Conservation (phyloP, 2,113 vertebrate genomes). For the Psettodes erumei region DNA sequence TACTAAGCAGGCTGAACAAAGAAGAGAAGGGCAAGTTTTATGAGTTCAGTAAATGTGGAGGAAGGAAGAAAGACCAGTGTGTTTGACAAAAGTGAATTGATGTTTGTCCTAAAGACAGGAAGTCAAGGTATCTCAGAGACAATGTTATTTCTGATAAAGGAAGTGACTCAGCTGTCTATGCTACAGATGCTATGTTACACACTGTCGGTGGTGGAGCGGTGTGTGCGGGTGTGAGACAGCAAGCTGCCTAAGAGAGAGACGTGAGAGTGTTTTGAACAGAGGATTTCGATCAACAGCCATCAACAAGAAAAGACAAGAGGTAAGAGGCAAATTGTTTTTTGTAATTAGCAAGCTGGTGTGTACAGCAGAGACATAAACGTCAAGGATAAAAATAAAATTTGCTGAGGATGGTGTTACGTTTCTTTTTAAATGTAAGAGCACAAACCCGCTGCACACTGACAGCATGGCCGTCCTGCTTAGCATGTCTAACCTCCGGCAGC, state of each 20-base stretch:
- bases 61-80: conserved; percentile 10
- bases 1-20: neutral
- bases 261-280: neutral
- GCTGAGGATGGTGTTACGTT: neutral
- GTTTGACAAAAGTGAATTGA: neutral
- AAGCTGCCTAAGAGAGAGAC: neutral
- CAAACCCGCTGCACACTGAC: neutral
- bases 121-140: conserved; percentile 12
- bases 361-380: neutral
- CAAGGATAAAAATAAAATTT: neutral
- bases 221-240: neutral
- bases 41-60: neutral
- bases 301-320: conserved; percentile 32
- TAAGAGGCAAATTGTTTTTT: conserved; percentile 34
- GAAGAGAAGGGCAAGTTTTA: neutral
- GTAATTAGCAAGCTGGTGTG: conserved; percentile 1
- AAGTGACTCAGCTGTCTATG: conserved; percentile 39
- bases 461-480: neutral
- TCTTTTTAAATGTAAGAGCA: neutral
- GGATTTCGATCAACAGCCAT: conserved; percentile 1
- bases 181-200: neutral
- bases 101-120: neutral
- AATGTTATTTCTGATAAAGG: conserved; percentile 39
- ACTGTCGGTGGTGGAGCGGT: conserved; percentile 10
- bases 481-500: neutral